phyloP scores from a whole-genome alignment of 2,888 invertebrate genomes.

The Leistus spinibarbis region DNA sequence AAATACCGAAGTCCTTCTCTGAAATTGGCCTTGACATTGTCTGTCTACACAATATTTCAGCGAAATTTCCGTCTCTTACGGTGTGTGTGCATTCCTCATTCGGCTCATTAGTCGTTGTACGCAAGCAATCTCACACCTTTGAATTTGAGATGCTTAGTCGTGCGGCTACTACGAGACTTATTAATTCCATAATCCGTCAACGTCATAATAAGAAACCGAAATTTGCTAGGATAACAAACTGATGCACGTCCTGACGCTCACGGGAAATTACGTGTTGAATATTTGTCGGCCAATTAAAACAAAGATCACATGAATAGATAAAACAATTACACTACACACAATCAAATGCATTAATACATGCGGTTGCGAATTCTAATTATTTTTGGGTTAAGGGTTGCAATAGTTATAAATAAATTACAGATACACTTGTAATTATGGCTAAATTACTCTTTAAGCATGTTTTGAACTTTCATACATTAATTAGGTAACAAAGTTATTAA shows the following conservation, averaged over 20 bases:
- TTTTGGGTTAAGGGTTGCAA: too few relatives aligned
- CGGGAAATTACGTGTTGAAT: conserved; percentile 26
- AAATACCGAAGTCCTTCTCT: background rate
- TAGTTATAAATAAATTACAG: too few relatives aligned
- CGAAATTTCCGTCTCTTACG: too few relatives aligned
- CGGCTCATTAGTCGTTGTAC: background rate
- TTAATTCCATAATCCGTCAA: background rate
- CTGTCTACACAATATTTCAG: background rate
- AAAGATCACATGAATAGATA: background rate
- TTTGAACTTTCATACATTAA: too few relatives aligned
- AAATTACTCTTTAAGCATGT: too few relatives aligned
- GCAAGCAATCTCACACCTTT: background rate
- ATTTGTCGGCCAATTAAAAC: conserved; percentile 21
- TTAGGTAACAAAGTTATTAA: too few relatives aligned
- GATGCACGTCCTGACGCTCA: conserved; percentile 6
- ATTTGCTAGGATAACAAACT: background rate
- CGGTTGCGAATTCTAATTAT: too few relatives aligned
- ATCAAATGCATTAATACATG: too few relatives aligned
- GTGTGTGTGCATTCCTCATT: background rate
- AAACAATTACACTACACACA: background rate
- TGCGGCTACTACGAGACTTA: background rate
- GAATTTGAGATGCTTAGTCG: background rate
- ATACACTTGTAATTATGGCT: too few relatives aligned
- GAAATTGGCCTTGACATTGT: background rate
- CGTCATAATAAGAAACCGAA: background rate